Evolutionary conservation across 2,888 invertebrate species (phyloP).

Genomic region (Hetaerina titia): DNA sequence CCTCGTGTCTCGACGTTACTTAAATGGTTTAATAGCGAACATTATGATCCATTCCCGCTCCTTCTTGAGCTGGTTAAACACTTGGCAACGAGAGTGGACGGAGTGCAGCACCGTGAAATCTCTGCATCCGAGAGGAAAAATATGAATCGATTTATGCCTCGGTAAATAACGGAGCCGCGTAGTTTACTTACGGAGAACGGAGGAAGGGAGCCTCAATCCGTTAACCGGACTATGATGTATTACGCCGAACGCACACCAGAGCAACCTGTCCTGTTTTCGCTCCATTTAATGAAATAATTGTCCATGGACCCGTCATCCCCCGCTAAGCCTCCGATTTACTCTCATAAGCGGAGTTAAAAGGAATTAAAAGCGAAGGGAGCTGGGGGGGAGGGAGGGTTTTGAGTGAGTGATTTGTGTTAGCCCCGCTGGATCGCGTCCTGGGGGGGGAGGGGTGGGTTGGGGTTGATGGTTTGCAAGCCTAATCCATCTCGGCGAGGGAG

Average conservation of each 20-base stretch:
- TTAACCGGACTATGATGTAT: neutral
- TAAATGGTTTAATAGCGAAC: constrained; percentile 35
- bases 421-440: too few relatives aligned
- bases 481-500: neutral
- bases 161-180: constrained; percentile 13
- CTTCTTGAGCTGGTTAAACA: constrained; percentile 15
- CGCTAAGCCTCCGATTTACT: neutral
- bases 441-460: neutral
- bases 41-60: neutral
- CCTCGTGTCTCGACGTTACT: neutral
- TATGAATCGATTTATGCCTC: constrained; percentile 36
- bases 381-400: neutral
- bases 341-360: constrained; percentile 16
- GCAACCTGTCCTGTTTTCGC: neutral
- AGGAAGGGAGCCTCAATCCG: neutral
- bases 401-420: constrained; percentile 13
- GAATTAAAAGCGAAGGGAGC: neutral
- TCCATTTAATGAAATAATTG: constrained; percentile 48
- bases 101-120: constrained; percentile 14
- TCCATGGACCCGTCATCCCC: neutral
- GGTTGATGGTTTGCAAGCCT: neutral
- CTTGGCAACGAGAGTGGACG: neutral
- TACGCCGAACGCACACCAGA: neutral
- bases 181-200: neutral
- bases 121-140: neutral